A percentile compares a stretch with the other conserved stretches of the same genome.
These are phyloP conservation scores for Sus scrofa DNA, from an alignment of 2,113 vertebrate genomes.

Conservation along the genomic window T2T-Sscrofa CM000818.6:118741001-118741500, in stretches of 20 bases:
- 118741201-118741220: background rate
- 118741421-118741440: constrained; percentile 78
- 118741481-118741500: constrained; percentile 78
- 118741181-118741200: background rate
- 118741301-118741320: constrained; percentile 56
- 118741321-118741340: background rate
- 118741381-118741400: constrained; percentile 65
- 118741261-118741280: background rate
- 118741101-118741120: background rate
- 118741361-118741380: constrained; percentile 65
- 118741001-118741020: background rate
- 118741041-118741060: constrained; percentile 38
- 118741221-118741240: background rate
- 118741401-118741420: constrained; percentile 82
- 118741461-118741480: constrained; percentile 83
- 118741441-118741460: constrained; percentile 78
- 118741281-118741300: background rate
- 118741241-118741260: background rate
- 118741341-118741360: constrained; percentile 56
- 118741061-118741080: constrained; percentile 43
- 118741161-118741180: background rate
- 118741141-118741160: background rate
- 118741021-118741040: background rate
- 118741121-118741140: background rate
- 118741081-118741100: background rate